phyloP scores from a whole-genome alignment of 2,888 invertebrate species.

The Rhagonycha lutea region DNA sequence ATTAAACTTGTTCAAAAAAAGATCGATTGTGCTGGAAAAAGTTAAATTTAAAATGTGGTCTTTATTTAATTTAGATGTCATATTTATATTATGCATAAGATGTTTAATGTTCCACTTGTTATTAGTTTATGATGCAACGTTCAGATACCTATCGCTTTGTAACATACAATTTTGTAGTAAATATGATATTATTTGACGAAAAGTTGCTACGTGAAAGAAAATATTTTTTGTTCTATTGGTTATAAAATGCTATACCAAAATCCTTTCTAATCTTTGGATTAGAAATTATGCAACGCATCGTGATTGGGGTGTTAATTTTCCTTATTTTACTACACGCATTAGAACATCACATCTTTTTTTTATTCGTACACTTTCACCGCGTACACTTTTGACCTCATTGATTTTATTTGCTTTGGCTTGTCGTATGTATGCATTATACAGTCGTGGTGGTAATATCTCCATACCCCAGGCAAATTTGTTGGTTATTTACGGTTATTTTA shows the following conservation, averaged over 20 bases:
- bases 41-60: background rate
- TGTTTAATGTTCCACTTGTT: background rate
- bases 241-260: background rate
- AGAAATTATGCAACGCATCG: background rate
- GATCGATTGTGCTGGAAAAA: background rate
- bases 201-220: too few relatives aligned
- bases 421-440: conserved; percentile 5
- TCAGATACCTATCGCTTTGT: background rate
- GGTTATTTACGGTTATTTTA: conserved; percentile 21
- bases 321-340: background rate
- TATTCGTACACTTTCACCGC: background rate
- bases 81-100: background rate
- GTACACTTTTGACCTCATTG: conserved; percentile 7
- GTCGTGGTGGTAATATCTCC: conserved; percentile 11
- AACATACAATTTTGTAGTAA: too few relatives aligned
- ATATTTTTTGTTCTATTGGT: too few relatives aligned
- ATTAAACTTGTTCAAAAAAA: background rate
- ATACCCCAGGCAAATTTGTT: conserved; percentile 16
- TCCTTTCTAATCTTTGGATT: background rate
- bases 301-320: background rate
- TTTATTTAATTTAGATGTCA: background rate
- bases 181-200: too few relatives aligned
- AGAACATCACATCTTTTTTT: background rate
- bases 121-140: background rate
- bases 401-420: conserved; percentile 15